These are phyloP conservation scores for Oreotrochilus melanogaster DNA, from an alignment of 2,113 vertebrate species.

Conservation along the genomic window DNA sequence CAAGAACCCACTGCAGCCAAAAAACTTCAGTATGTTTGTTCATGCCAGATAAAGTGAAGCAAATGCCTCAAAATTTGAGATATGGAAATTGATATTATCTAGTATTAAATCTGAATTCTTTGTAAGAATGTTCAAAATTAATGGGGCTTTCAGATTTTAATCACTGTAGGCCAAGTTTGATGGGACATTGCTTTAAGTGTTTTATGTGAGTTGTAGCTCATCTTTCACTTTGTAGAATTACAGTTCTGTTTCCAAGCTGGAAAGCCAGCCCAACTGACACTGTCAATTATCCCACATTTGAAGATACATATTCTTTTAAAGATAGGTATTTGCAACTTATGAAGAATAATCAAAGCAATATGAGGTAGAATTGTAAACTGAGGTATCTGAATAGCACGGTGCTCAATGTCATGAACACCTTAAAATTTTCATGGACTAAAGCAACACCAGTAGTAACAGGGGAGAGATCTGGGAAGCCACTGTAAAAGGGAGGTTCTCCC, in stretches of 20 bases:
- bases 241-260: not conserved
- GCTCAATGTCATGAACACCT: not conserved
- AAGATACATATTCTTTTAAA: not conserved
- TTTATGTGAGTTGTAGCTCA: not conserved
- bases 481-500: not conserved
- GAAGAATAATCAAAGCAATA: not conserved
- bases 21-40: not conserved
- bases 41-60: not conserved
- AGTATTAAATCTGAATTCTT: not conserved
- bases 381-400: not conserved
- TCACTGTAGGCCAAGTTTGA: not conserved
- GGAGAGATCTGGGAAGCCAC: not conserved
- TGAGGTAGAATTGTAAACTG: not conserved
- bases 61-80: not conserved
- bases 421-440: not conserved
- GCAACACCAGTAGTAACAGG: not conserved
- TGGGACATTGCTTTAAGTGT: not conserved
- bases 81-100: not conserved
- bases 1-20: not conserved
- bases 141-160: not conserved
- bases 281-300: too few relatives aligned
- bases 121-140: not conserved
- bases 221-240: not conserved
- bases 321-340: not conserved
- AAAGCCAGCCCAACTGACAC: not conserved